Conservation (phyloP, 2,113 vertebrate species). For the Aspiorhynchus laticeps region DNA sequence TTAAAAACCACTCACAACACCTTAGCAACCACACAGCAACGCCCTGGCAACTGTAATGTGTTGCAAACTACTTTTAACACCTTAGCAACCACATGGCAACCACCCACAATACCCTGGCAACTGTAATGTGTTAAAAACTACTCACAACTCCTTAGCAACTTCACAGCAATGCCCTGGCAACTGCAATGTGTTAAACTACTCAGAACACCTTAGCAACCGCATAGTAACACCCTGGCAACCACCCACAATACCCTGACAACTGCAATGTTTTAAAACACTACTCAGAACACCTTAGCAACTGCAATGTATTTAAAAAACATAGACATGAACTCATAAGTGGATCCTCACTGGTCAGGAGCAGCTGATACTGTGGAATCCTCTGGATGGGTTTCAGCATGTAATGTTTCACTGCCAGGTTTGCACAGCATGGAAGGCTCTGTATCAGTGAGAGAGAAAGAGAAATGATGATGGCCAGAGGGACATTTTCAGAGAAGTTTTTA, state of each 20-base stretch:
- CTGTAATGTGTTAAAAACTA: no score
- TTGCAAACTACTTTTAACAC: neutral
- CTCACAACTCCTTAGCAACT: no score
- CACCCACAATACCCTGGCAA: neutral
- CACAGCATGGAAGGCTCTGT: conserved; percentile 90
- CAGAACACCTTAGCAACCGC: no score
- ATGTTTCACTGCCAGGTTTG: conserved; percentile 91
- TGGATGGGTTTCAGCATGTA: conserved; percentile 97
- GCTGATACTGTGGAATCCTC: conserved; percentile 95
- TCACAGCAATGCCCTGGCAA: no score
- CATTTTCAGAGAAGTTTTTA: neutral
- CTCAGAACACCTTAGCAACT: no score
- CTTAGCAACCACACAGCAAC: neutral
- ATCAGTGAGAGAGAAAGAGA: conserved; percentile 44
- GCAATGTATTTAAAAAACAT: no score
- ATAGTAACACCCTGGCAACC: no score
- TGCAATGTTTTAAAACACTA: no score
- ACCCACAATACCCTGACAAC: no score
- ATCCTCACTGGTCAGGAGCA: conserved; percentile 88
- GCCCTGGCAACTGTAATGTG: neutral
- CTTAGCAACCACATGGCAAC: neutral
- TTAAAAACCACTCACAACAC: neutral
- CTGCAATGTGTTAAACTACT: no score
- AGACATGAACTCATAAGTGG: neutral
- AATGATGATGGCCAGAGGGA: neutral